Conservation (phyloP, 2,888 invertebrate species). For the Steromphala cineraria region DNA sequence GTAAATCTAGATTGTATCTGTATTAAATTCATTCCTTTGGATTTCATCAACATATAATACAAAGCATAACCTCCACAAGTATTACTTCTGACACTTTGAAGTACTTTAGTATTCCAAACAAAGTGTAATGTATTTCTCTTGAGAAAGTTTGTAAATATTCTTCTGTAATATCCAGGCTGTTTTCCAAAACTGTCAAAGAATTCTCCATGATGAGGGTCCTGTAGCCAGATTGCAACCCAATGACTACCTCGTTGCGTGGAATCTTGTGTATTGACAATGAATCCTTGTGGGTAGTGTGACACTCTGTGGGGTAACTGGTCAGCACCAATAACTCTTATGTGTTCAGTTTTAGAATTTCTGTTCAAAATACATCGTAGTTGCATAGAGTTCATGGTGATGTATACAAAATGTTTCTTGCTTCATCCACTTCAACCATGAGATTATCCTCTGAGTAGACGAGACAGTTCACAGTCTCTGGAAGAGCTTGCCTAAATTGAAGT, state of each 20-base stretch:
- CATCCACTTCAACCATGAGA: constrained; percentile 14
- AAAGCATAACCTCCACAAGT: no score
- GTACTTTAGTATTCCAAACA: no score
- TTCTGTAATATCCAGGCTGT: no score
- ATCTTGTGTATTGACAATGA: not conserved
- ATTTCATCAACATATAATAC: no score
- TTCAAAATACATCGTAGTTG: not conserved
- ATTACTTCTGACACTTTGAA: no score
- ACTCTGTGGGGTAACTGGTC: not conserved
- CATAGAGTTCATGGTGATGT: not conserved
- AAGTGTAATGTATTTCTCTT: no score
- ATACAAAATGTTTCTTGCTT: not conserved
- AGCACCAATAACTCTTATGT: not conserved
- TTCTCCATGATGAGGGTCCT: not conserved
- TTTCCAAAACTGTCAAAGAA: not conserved
- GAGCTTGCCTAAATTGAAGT: not conserved
- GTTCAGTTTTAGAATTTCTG: not conserved
- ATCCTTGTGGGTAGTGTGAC: not conserved
- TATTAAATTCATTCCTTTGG: no score
- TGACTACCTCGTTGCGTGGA: not conserved
- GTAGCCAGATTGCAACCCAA: not conserved
- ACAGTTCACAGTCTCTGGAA: not conserved
- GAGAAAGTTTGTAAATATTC: no score
- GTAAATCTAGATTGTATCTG: no score
- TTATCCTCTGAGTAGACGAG: constrained; percentile 10